Evolutionary conservation across 2,113 vertebrate genomes (phyloP).

Genomic region (Alouatta palliata): DNA sequence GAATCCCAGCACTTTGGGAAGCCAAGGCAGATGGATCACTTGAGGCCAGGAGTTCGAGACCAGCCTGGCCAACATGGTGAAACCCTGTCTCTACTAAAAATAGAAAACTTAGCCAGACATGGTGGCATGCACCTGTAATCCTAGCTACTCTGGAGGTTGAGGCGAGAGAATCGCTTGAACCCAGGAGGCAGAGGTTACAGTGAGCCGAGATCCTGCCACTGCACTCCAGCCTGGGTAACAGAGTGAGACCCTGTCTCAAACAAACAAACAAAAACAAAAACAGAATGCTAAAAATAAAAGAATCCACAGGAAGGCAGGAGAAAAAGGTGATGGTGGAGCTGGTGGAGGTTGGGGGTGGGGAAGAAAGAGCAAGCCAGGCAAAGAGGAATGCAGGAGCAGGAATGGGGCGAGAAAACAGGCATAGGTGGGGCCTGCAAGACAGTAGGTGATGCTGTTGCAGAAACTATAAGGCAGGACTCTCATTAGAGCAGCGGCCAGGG

Average conservation of each 20-base stretch:
- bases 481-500: neutral
- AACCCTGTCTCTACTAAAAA: neutral
- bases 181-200: neutral
- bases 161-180: neutral
- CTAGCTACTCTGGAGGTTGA: neutral
- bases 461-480: neutral
- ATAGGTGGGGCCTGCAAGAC: neutral
- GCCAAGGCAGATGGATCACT: neutral
- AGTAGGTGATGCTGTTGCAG: neutral
- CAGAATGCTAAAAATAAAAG: neutral
- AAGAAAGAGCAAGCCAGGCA: neutral
- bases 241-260: neutral
- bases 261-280: neutral
- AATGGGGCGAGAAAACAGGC: fast-evolving
- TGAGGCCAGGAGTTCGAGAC: neutral
- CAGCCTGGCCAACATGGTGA: neutral
- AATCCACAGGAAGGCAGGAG: neutral
- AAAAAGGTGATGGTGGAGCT: neutral
- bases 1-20: neutral
- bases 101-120: neutral
- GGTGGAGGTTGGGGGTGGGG: neutral
- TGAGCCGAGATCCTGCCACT: neutral
- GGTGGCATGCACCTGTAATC: neutral
- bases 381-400: neutral
- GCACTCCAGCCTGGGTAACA: neutral